Evolutionary conservation across 1,140 invertebrate species (phyloP), one percentile per base, ranked within the genome.

Genomic region (Anagrus nilaparvatae): DNA sequence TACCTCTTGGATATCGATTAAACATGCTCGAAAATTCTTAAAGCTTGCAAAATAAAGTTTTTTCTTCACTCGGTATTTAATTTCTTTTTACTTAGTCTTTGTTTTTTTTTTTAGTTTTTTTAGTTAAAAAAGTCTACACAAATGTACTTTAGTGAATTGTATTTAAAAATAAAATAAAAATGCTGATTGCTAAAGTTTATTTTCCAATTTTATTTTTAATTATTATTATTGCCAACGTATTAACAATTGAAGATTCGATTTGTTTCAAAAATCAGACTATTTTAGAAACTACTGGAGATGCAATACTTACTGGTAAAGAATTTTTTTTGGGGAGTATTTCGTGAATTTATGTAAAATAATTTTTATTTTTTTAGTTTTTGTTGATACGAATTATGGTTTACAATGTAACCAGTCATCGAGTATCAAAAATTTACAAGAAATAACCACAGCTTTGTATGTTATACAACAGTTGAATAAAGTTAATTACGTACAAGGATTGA

Each of bases 391-490:
- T 49, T 52, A 59, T 10, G 69, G 68, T 13, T 56, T 59, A 3
- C 58, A 66, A 24, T 72, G 70, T 46, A 68, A 69, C 14, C 46
- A 52, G 10, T 58, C 65, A 2, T 58, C 56, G 7, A 34, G 33
- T 9, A 16, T 48, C 13, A 61, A 56, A 33, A 67, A 61, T 14
- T 54, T 62, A 30, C 60, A 70, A 35, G 58, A 69, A 50, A 48
- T 63, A 4, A 56, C 59, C 2, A 59, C 64, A 12, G 61, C 62
- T 4, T 43, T 63, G 5, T 53, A 59, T 18, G 59, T 67, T 20
- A 53, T 63, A n/a, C 53, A 54, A 36, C 55, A 54, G 32, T 49
- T 70, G 35, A 69, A 69, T 34, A 62, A 65, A 40, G 52, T 63
- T 39, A 55, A 67, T 19, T 63, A 61, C 39, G 40, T 69, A 21